A percentile compares a stretch with the other conserved stretches of the same genome.
Evolutionary conservation across 2,113 vertebrate species (phyloP).

Genomic region (Rousettus leschenaultii): DNA sequence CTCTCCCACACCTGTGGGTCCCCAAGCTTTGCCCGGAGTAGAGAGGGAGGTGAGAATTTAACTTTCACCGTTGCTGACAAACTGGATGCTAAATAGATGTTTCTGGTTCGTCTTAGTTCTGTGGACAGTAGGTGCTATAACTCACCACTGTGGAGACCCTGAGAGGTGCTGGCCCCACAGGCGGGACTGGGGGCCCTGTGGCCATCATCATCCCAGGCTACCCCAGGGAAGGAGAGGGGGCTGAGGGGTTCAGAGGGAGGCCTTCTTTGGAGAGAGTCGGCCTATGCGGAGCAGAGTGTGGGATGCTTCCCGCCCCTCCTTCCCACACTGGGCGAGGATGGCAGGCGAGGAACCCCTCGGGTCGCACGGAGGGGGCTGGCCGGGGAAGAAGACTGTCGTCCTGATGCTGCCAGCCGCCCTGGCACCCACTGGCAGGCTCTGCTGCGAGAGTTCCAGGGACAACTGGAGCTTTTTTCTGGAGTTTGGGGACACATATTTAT

Average conservation of each 20-base stretch:
- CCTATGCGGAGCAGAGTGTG: neutral
- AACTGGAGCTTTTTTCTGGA: neutral
- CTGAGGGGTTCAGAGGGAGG: too few relatives aligned
- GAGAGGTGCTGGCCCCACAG: neutral
- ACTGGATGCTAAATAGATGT: neutral
- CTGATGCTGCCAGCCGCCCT: rapidly evolving
- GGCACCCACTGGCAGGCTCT: neutral
- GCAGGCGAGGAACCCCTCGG: neutral
- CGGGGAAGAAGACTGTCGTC: rapidly evolving
- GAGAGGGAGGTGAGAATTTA: neutral
- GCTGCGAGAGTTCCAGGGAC: neutral
- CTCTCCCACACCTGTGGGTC: too few relatives aligned
- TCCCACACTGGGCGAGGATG: neutral
- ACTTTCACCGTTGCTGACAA: too few relatives aligned
- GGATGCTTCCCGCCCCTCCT: neutral
- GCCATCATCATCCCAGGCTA: neutral
- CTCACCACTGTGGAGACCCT: neutral
- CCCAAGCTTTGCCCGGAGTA: neutral
- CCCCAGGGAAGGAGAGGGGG: neutral
- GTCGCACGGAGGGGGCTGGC: neutral
- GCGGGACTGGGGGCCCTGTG: rapidly evolving
- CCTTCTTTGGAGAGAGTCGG: neutral
- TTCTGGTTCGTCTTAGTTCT: neutral
- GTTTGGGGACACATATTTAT: neutral
- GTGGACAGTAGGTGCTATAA: neutral